Evolutionary conservation across 2,113 vertebrate species (phyloP), one percentile per base, ranked within the genome.

Genomic region (Oostethus manadensis): DNA sequence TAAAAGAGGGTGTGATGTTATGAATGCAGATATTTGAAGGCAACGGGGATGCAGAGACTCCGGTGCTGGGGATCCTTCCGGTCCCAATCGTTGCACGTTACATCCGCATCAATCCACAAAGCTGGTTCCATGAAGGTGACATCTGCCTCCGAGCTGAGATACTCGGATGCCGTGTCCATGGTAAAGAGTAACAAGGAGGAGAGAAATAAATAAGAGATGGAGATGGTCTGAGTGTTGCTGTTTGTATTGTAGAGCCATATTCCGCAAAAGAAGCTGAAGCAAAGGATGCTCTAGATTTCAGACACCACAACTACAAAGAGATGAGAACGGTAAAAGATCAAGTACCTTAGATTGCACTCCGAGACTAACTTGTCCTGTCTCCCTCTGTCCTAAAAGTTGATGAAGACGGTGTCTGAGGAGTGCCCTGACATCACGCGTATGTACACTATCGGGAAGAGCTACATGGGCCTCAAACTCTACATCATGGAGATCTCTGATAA

Each of bases 401-500:
- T 98, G 94, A 96, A 91, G 87, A 65, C 85, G 40, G 95, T 98
- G 68, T 89, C 73, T 0, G 90, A 94, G 0, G 83, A 92, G 23
- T 98, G 96, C 17, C 95, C 96, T 0, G 72, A 94, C 84, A 95
- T 98, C 87, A 96, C 94, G 3, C 92, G 91, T 0, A 56, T 97
- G 80, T 98, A 98, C 90, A 97, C 91, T 87, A 98, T 98, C 0
- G 96, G 96, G 20, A 91, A 84, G 84, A 98, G 96, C 86, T 90
- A 92, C 83, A 84, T 66, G 56, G 95, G 96, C 42, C 88, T 94
- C 71, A 97, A 97, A 70, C 87, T 98, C 46, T 97, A 96, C 5
- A 95, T 92, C 63, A 94, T 98, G 94, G 96, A 97, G 81, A 93
- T 98, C 83, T 95, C 96, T 0, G 95, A 98, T 74, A 89, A 92